phyloP scores from a whole-genome alignment of 2,113 vertebrate species.

The Camelus dromedarius region DNA sequence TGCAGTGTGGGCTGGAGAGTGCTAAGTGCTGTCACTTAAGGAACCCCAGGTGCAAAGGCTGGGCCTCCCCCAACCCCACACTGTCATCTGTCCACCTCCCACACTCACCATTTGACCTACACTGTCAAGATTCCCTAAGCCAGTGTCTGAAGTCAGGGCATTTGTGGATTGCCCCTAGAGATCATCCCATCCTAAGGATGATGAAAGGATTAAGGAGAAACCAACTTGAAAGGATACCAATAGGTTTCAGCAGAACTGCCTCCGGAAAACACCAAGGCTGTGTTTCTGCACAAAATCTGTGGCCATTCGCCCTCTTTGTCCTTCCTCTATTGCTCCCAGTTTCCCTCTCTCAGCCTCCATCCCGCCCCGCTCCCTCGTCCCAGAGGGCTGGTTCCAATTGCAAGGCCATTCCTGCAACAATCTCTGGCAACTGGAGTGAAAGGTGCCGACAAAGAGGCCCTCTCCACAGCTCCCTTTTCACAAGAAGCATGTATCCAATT shows the following conservation, averaged over 20 bases:
- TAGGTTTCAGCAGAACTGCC: conserved; percentile 23
- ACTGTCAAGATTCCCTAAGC: conserved; percentile 66
- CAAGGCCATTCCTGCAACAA: conserved; percentile 62
- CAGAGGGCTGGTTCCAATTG: conserved; percentile 85
- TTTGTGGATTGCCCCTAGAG: conserved; percentile 42
- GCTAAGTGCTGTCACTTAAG: conserved; percentile 69
- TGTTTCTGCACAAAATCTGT: conserved; percentile 56
- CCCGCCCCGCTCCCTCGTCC: not conserved
- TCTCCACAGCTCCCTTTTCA: conserved; percentile 87
- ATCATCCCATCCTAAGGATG: conserved; percentile 59
- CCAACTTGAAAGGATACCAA: conserved; percentile 39
- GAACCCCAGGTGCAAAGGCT: conserved; percentile 61
- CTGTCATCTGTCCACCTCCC: conserved; percentile 59
- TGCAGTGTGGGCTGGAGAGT: conserved; percentile 52
- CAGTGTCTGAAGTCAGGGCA: conserved; percentile 38
- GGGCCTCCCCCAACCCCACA: conserved; percentile 11
- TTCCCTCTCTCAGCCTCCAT: conserved; percentile 61
- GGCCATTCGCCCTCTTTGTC: conserved; percentile 63
- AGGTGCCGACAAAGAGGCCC: conserved; percentile 86
- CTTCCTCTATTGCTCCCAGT: conserved; percentile 62
- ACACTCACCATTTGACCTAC: conserved; percentile 61
- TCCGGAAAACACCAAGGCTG: conserved; percentile 67
- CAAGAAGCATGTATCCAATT: conserved; percentile 90
- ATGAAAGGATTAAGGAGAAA: conserved; percentile 67
- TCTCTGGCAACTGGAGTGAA: conserved; percentile 83